These are phyloP conservation scores for Aulostomus chinensis DNA, from an alignment of 2,797 vertebrate species.

Conservation along the genomic window DNA sequence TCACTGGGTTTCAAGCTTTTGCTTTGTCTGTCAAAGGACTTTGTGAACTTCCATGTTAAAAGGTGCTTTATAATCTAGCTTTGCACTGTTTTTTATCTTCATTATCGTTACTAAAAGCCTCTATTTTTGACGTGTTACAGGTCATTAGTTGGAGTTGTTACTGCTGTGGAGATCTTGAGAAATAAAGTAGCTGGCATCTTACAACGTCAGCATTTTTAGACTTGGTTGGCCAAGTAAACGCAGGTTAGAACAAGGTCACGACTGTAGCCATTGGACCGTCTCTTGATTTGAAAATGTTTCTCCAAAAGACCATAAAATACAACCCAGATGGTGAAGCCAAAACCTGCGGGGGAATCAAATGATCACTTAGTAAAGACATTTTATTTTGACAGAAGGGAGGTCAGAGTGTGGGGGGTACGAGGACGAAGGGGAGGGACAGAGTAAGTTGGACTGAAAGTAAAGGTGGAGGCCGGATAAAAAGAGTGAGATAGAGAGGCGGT, in stretches of 20 bases:
- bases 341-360: constrained; percentile 8
- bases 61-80: no score
- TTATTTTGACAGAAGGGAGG: constrained; percentile 6
- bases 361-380: constrained; percentile 10
- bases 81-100: no score
- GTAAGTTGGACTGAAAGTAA: constrained; percentile 2
- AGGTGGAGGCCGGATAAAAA: constrained; percentile 4
- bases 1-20: no score
- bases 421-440: background rate
- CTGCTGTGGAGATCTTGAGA: background rate
- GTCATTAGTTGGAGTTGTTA: no score
- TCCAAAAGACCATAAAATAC: constrained; percentile 15
- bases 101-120: no score
- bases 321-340: constrained; percentile 17
- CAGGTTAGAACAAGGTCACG: constrained; percentile 17
- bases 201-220: background rate
- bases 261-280: constrained; percentile 3
- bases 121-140: no score
- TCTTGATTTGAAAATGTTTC: background rate
- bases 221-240: background rate
- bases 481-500: constrained; percentile 26
- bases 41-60: no score
- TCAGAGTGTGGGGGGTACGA: background rate
- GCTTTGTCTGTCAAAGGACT: no score
- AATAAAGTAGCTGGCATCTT: background rate